Conservation (phyloP, 30 jellyfish, hydroid and myxozoan genomes). For the Hydra vulgaris region DNA sequence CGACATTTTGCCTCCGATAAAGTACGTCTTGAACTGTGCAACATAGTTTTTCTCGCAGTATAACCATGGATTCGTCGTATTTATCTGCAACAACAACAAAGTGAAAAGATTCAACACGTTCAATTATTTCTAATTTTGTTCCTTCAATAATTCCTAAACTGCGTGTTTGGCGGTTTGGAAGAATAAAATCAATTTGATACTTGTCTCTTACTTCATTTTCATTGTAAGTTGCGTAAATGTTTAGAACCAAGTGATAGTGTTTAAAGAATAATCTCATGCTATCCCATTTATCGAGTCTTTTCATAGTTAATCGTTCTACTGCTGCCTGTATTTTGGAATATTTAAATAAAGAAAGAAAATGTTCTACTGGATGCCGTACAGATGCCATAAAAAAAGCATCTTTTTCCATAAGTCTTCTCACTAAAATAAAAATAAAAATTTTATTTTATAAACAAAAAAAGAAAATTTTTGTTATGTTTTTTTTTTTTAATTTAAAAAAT, state of each 20-base stretch:
- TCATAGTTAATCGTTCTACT: not conserved
- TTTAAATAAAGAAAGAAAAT: conserved; percentile 6
- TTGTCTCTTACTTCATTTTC: conserved; percentile 6
- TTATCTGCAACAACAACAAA: conserved; percentile 13
- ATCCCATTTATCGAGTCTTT: conserved; percentile 2
- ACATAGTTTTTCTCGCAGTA: conserved; percentile 21
- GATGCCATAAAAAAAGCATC: conserved; percentile 12
- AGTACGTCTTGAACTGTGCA: conserved; percentile 13
- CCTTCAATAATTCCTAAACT: conserved; percentile 3
- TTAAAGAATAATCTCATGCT: conserved; percentile 9
- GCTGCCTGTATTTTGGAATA: conserved; percentile 11
- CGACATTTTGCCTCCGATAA: conserved; percentile 1
- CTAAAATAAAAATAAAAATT: not conserved
- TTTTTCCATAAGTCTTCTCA: not conserved
- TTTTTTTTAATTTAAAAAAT: too few relatives aligned
- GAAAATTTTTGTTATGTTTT: too few relatives aligned
- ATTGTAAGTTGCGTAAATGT: conserved; percentile 5
- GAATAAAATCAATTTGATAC: not conserved
- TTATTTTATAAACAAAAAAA: too few relatives aligned
- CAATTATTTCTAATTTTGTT: not conserved
- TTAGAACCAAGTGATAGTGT: not conserved
- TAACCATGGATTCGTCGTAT: conserved; percentile 28
- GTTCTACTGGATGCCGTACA: conserved; percentile 30
- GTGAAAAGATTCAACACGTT: not conserved
- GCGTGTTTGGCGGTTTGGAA: not conserved